Base-by-base conservation (phyloP, 1,140 invertebrate genomes). In the Rhagoletis pomonella region DNA sequence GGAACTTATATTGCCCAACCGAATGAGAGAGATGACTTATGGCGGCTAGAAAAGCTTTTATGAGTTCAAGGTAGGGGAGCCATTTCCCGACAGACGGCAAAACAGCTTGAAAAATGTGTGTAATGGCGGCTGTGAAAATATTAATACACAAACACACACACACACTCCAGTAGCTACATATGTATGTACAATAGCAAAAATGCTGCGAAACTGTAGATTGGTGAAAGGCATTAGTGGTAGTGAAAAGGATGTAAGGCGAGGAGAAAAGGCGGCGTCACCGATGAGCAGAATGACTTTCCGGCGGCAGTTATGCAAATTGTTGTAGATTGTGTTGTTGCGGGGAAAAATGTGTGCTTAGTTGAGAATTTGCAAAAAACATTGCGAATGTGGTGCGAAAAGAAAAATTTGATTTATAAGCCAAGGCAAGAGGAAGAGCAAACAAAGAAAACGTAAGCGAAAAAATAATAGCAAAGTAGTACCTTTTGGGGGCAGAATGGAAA, bases 321-420 rank as follows among this genome's bases (percentile, higher is more conserved):
- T 55, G 73, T 81, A 55, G 4, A 10, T 81, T 7, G 47, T 81
- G 47, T 81, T 81, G 73, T 81, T 81, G 73, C n/a, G 59, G 60
- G 3, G 29, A 87, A 29, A 59, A 58, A 77, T 87, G 65, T 67
- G 73, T 50, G 59, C 39, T 60, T 64, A 87, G 87, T 84, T 85
- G 87, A 87, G 65, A 84, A 87, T 87, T 84, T 87, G 87, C 44
- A 87, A 87, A 86, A 87, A 84, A 67, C 73, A 84, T 58, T 84
- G 73, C 29, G 87, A 92, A 92, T 91, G 89, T 92, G 89, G 90
- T 92, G 91, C 85, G 90, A 92, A 92, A 88, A 88, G 88, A 84
- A 88, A 89, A 47, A 88, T 88, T 89, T 91, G 89, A 91, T 91
- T 92, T 91, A 90, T 88, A 73, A 4, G 60, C 60, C 60, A 87